Base-by-base conservation (phyloP, 2,797 vertebrate genomes). In the Coilia nasus region DNA sequence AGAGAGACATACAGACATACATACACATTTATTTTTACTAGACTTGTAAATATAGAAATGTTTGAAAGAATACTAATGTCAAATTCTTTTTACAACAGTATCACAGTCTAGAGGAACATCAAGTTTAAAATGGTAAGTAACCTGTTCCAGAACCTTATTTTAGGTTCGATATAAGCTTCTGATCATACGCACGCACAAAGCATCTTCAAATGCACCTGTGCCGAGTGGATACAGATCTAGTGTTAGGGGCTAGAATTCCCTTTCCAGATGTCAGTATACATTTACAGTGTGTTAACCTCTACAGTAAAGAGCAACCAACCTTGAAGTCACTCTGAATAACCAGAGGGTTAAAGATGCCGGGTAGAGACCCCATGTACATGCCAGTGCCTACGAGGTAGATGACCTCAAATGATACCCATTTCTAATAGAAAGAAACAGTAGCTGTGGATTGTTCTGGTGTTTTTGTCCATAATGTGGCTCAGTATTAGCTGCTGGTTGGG, bases 101-200 rank as follows among this genome's bases (percentile, higher is more conserved):
- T 17, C 28, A 1, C 31, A 17, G 15, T 35, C 62, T 3, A 31
- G 14, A 35, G 11, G 17, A 35, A 31, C 2, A 19, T 15, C 50
- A 35, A 31, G 5, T 71, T 28, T 19, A 71, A 14, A 71, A 71
- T 71, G 67, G 67, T 71, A 71, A 71, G 67, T 71, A 35, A 71
- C 67, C 64, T 71, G 64, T 15, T 71, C 67, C 28, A 28, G 11
- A 67, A 14, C 25, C 62, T 71, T 31, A 71, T 71, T 31, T 2
- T 15, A 71, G 14, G 50, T 54, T 54, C 50, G 9, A 9, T 54
- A 9, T 9, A 54, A 7, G 9, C 35, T 41, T 41, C 35, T 41
- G 35, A 41, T 5, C 35, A 41, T 2, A 54, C 50, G 9, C 50
- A 54, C 50, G 14, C 50, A 54, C 50, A 54, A 54, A 54, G 50